Evolutionary conservation across 2,888 invertebrate species (phyloP), one percentile per base, ranked within the genome.

Genomic region (Cheilosia scutellata): DNA sequence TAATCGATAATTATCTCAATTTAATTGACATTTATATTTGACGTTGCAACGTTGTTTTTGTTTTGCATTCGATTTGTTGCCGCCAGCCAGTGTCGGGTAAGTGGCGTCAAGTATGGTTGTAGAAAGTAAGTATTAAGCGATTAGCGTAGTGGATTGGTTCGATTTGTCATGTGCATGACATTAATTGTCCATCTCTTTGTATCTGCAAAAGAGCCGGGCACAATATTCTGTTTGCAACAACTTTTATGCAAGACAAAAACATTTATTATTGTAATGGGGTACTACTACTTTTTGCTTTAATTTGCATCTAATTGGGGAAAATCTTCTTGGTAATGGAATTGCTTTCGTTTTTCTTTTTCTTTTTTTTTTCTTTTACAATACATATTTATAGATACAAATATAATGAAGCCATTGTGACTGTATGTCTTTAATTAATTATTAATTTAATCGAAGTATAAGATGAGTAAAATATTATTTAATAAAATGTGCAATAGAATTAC

Each of bases 41-140:
- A 20, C 20, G 47, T 63, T 37, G 44, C 29, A 44, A 25, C 9
- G 40, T 57, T 72, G 79, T 80, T 80, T 86, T 86, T 82, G 86
- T 86, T 68, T 86, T 77, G 86, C 86, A 86, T 76, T 72, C 76
- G 72, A 86, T 76, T 86, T 86, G 86, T 86, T 82, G 72, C 82
- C 65, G 37, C 29, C n/a, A 20, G 33, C 33, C 27, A 29, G 37
- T 1, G 16, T 37, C 7, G 47, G 16, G 6, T 2, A 27, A 47
- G 33, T 44, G 55, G 77, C 11, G 11, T 37, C 37, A 37, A 4
- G 37, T 11, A 37, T 11, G 4, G 37, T 11, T 37, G 37, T 37
- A 37, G 37, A 37, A 37, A 65, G 77, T 78, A 83, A 83, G 72
- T 78, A 83, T 82, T 82, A 62, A 58, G 55, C 44, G 71, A 63